Evolutionary conservation across 2,113 vertebrate genomes (phyloP), one percentile per base, ranked within the genome.

Genomic region (Toxotes chatareus): DNA sequence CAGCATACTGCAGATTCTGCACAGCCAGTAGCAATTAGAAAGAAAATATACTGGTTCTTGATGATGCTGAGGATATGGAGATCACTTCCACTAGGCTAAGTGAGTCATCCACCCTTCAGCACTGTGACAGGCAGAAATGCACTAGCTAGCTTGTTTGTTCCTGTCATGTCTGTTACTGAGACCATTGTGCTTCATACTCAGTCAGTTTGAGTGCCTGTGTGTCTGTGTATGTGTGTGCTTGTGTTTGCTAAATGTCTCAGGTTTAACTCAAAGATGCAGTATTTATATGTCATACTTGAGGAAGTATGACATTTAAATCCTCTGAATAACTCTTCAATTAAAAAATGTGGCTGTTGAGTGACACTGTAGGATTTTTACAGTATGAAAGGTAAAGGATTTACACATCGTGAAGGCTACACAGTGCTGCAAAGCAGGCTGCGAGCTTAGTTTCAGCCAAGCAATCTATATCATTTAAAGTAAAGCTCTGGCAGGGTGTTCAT

Each of bases 141-240:
- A 61, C 69, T 3, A 79, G 77, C 83, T 70, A 59, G 65, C 86
- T 88, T 86, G 69, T 91, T 93, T 91, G 86, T 90, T 91, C 63
- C 79, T 87, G 80, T 91, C 86, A 88, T 79, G 89, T 88, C 79
- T 88, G 83, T 87, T 89, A 90, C 75, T 34, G 79, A 83, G 66
- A 82, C 68, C 23, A 81, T 82, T 47, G 12, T 51, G 23, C 27
- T 21, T 61, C 27, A 27, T 27, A 27, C 27, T 27, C 27, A 27
- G 27, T 27, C 27, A 27, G 14, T 38, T n/a, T 42, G 21, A 40
- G 9, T 51, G 23, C 27, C 34, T 55, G 14, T 44, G 13, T 80
- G 60, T 61, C 1, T 78, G 21, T 23, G n/a, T 32, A n/a, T 42
- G 9, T 51, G 27, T 31, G 34, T 68, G 19, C 12, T 27, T 56